These are phyloP conservation scores for Semnopithecus entellus DNA, from an alignment of 2,113 vertebrate genomes.

Conservation along the genomic window DNA sequence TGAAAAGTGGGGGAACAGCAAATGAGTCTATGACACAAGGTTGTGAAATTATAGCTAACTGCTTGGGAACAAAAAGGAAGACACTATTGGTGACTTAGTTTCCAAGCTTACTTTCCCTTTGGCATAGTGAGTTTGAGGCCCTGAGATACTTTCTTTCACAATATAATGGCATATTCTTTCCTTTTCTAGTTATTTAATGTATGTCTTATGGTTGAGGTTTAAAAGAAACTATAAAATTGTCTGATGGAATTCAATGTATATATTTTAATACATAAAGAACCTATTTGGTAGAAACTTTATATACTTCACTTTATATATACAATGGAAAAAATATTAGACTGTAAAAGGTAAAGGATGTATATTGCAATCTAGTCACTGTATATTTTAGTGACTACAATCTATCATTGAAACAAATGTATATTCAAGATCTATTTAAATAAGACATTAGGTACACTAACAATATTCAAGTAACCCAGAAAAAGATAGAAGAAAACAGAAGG, in stretches of 20 bases:
- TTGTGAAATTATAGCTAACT: no score
- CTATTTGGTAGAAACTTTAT: neutral
- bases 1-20: no score
- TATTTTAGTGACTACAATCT: neutral
- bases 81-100: no score
- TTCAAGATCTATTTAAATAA: neutral
- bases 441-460: neutral
- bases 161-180: neutral
- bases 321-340: neutral
- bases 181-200: neutral
- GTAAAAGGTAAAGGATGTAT: neutral
- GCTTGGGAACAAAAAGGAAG: no score
- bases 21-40: no score
- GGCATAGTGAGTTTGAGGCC: no score
- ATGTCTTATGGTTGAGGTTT: neutral
- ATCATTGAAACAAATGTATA: neutral
- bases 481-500: neutral
- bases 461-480: neutral
- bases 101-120: no score
- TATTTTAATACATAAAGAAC: neutral
- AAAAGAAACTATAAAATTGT: neutral
- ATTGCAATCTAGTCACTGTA: neutral
- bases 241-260: neutral
- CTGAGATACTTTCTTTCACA: neutral
- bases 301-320: neutral